A percentile compares a stretch with the other conserved stretches of the same genome.
Evolutionary conservation across 1,140 invertebrate species (phyloP).

Genomic region (Drosophila lacteicornis): DNA sequence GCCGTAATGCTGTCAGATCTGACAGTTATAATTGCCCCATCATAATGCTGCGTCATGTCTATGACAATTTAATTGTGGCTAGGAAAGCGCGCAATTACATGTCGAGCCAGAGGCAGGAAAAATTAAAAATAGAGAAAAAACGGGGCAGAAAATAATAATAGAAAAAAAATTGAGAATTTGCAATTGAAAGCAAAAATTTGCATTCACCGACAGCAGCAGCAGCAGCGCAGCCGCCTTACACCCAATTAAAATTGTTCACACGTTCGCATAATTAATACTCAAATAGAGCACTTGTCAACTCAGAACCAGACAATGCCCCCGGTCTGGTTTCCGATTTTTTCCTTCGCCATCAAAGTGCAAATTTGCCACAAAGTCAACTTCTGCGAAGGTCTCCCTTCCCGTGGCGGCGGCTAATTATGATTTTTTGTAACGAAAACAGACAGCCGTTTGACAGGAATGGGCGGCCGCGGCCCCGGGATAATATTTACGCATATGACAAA

Average conservation of each 20-base stretch:
- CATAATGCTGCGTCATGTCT: conserved; percentile 79
- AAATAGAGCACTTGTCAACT: conserved; percentile 76
- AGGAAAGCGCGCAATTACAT: conserved; percentile 81
- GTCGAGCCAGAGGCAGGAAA: conserved; percentile 33
- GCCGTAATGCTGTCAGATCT: conserved; percentile 68
- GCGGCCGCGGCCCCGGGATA: conserved; percentile 26
- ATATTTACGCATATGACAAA: conserved; percentile 69
- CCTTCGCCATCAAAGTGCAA: conserved; percentile 53
- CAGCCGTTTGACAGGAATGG: conserved; percentile 73
- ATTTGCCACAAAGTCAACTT: conserved; percentile 57
- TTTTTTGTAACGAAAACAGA: conserved; percentile 55
- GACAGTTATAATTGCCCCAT: conserved; percentile 79
- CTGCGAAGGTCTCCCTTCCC: conserved; percentile 52
- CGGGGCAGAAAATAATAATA: conserved; percentile 23
- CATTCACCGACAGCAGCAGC: conserved; percentile 60
- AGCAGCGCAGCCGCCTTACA: conserved; percentile 55
- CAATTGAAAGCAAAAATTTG: conserved; percentile 76
- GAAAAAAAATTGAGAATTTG: conserved; percentile 41
- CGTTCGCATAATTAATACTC: conserved; percentile 82
- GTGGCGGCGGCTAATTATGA: conserved; percentile 75
- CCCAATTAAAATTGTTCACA: conserved; percentile 84
- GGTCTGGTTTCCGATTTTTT: conserved; percentile 3
- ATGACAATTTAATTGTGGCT: conserved; percentile 82
- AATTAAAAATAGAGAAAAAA: conserved; percentile 9
- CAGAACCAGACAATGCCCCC: conserved; percentile 34